Base-by-base conservation (phyloP, 2,797 vertebrate species). In the Catamblyrhynchus diadema region DNA sequence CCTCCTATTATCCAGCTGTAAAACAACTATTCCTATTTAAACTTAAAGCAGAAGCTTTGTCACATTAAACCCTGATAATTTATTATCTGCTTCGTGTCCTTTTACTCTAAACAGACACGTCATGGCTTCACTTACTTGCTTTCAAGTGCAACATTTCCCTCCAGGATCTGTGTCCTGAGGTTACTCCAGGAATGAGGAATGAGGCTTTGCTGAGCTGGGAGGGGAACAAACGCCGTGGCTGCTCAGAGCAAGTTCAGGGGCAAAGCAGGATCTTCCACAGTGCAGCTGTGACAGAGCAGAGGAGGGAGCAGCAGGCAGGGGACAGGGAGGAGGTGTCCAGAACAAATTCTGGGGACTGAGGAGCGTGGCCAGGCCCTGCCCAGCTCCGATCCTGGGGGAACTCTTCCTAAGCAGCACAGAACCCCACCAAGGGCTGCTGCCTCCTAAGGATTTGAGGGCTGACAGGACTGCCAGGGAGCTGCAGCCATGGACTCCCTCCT, bases 401-500 rank as follows among this genome's bases (percentile, higher is more conserved):
- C 32, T 33, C 62, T n/a, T 33, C 14, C 37, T 1, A 2, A 57
- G 64, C 60, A 28, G 61, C 50, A 53, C 4, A 7, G 0, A 39
- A 14, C 9, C 22, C 59, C 64, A 41, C 5, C 1, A n/a, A 39
- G 47, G 3, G 5, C 7, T 21, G 73, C 3, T 7, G 10, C 19
- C 50, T 33, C n/a, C 0, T n/a, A 15, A 15, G 4, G 19, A 3
- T 41, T 2, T 4, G 30, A 86, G 42, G 51, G 77, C 62, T 54
- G 80, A 6, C 6, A 18, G 41, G 18, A 16, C 2, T 50, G 51
- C 14, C 87, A 47, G 44, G 57, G 37, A 83, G 59, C 0, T 42
- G 51, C 44, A 79, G 86, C 5, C 32, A 44, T 10, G 22, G 71
- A 82, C 82, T 95, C 94, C 92, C 94, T 89, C 88, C 59, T 85